Evolutionary conservation across 2,888 invertebrate species (phyloP), one percentile per base, ranked within the genome.

Genomic region (Leptopilina drosophilae): DNA sequence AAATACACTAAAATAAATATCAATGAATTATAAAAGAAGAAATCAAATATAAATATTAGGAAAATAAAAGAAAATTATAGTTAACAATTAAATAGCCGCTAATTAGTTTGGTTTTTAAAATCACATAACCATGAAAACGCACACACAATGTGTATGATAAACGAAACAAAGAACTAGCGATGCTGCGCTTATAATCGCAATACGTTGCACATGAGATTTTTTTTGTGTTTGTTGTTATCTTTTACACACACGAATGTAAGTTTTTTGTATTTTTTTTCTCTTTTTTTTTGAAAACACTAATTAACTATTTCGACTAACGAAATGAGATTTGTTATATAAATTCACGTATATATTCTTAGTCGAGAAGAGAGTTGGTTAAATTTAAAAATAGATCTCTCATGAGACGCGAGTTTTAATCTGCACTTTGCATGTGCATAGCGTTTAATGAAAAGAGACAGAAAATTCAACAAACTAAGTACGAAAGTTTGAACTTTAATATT

Each of bases 321-420:
- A 56, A n/a, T 8, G 26, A 11, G n/a, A 56, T 56, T 9, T 56
- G 33, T 73, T 56, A 56, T 15, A 15, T 56, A 73, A 73, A 73
- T 56, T 62, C 33, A 56, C 53, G 14, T 53, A 33, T 33, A 33
- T 33, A 56, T 56, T 73, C n/a, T 56, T 14, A 53, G 8, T 14
- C 3, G 33, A 33, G 33, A 53, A 73, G 73, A 73, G 56, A 33
- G 56, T 56, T 56, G 8, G 33, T 73, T 9, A 73, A 56, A 73
- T 42, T 42, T 56, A 73, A 73, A 73, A 73, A 73, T 73, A 73
- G 73, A 73, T 56, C 33, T 73, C 56, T 33, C 73, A n/a, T n/a
- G 53, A 40, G 7, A 14, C 56, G 8, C 14, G 53, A n/a, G 14
- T 73, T 20, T 62, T 62, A 15, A 62, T 59, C 59, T 62, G 62